phyloP scores from a whole-genome alignment of 2,888 invertebrate genomes.

The Mimas tiliae region DNA sequence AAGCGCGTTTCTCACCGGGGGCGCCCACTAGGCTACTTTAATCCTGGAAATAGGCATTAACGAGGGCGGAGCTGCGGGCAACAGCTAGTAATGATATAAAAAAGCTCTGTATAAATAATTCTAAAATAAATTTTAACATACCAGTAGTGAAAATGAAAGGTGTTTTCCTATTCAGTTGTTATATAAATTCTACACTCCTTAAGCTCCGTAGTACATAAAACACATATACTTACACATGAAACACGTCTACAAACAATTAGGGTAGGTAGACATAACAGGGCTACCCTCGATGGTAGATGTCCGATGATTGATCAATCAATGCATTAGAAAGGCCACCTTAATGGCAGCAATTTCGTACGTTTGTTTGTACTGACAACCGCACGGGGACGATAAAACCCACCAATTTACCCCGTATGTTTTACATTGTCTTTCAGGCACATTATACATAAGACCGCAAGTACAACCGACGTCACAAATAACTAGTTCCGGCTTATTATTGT shows the following conservation, averaged over 20 bases:
- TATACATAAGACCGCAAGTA: constrained; percentile 1
- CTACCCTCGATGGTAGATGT: constrained; percentile 71
- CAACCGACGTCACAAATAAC: neutral
- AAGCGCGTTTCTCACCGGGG: too few species aligned
- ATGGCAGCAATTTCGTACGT: constrained; percentile 72
- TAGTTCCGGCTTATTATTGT: neutral
- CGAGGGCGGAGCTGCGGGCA: too few species aligned
- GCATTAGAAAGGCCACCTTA: constrained; percentile 77
- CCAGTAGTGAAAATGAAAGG: too few species aligned
- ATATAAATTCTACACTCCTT: neutral
- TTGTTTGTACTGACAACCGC: constrained; percentile 74
- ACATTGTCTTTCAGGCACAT: constrained; percentile 33
- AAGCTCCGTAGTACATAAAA: constrained; percentile 18
- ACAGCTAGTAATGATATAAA: too few species aligned
- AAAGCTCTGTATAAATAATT: too few species aligned
- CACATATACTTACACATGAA: constrained; percentile 49
- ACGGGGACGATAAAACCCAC: constrained; percentile 37
- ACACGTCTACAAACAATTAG: constrained; percentile 71
- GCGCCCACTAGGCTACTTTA: too few species aligned
- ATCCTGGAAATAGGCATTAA: too few species aligned
- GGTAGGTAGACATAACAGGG: constrained; percentile 67
- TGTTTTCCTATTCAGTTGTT: neutral
- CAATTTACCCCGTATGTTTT: constrained; percentile 49
- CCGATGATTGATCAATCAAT: constrained; percentile 82
- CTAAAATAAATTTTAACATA: too few species aligned